Conservation (phyloP, 2,888 invertebrate genomes). For the Halictus quadricinctus region DNA sequence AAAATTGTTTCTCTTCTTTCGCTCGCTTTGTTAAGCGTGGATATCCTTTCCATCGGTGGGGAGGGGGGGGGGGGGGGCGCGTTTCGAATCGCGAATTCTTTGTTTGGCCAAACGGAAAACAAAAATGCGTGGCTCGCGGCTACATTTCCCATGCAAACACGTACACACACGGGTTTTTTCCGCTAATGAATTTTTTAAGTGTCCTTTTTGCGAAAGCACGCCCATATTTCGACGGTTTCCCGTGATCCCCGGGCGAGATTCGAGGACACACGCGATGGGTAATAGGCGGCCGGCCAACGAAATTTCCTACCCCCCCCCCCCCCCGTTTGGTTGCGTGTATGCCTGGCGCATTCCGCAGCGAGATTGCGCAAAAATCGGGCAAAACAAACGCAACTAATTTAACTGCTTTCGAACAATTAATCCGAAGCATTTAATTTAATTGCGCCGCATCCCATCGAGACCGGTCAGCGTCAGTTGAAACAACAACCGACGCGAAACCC, state of each 20-base stretch:
- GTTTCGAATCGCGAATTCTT: constrained; percentile 4
- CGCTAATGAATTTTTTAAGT: constrained; percentile 67
- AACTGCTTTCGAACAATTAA: constrained; percentile 81
- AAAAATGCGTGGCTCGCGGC: constrained; percentile 12
- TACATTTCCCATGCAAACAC: constrained; percentile 41
- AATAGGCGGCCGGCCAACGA: constrained; percentile 62
- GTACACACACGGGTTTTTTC: constrained; percentile 12
- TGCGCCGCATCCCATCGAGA: constrained; percentile 71
- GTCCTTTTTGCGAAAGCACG: constrained; percentile 55
- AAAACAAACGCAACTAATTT: constrained; percentile 80
- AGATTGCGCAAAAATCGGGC: constrained; percentile 78
- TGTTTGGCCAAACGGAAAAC: constrained; percentile 7
- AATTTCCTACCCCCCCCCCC: constrained; percentile 51
- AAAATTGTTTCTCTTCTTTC: constrained; percentile 3
- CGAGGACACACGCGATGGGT: constrained; percentile 59
- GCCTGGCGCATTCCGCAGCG: constrained; percentile 71
- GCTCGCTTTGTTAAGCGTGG: background rate
- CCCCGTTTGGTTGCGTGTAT: constrained; percentile 39
- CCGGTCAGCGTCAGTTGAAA: constrained; percentile 64
- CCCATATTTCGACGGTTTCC: constrained; percentile 51
- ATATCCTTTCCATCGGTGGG: background rate
- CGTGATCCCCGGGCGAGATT: constrained; percentile 56
- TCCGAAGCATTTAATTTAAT: constrained; percentile 81
- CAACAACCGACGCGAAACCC: constrained; percentile 67
- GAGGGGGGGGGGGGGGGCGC: background rate